Evolutionary conservation across 2,888 invertebrate genomes (phyloP).

Genomic region (Noctua janthe): DNA sequence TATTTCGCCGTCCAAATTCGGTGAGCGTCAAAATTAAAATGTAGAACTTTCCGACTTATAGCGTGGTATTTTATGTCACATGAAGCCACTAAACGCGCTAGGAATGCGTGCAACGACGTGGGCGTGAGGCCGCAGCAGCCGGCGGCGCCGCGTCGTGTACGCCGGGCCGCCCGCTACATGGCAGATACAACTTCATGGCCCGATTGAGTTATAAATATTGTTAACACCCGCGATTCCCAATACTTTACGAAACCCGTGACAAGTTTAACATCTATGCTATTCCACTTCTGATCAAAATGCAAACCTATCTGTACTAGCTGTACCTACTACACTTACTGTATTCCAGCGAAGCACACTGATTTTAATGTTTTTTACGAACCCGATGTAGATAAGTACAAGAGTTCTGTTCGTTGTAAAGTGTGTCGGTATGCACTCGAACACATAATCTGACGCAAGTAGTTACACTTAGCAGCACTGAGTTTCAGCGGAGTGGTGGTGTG

Average conservation of each 20-base stretch:
- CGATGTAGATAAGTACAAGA: constrained; percentile 17
- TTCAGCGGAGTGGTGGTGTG: constrained; percentile 34
- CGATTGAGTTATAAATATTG: constrained; percentile 61
- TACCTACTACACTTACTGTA: constrained; percentile 2
- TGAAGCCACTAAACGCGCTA: constrained; percentile 17
- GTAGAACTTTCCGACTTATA: not conserved
- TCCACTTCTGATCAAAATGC: constrained; percentile 16
- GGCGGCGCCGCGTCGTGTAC: constrained; percentile 21
- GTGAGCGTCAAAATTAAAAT: not conserved
- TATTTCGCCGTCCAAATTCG: not conserved
- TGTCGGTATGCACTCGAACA: constrained; percentile 56
- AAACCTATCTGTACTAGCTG: constrained; percentile 5
- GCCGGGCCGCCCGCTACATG: constrained; percentile 37
- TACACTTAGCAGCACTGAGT: constrained; percentile 52
- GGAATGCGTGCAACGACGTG: constrained; percentile 31
- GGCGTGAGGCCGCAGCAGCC: constrained; percentile 25
- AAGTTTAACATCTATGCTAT: constrained; percentile 24
- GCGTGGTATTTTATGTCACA: too few species aligned
- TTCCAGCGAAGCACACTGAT: constrained; percentile 9
- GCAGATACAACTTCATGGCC: constrained; percentile 40
- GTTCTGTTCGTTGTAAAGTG: constrained; percentile 26
- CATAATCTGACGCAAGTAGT: constrained; percentile 64
- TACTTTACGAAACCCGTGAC: constrained; percentile 35
- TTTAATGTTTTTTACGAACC: constrained; percentile 44
- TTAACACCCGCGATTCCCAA: constrained; percentile 34